Conservation (phyloP, 2,797 vertebrate species). For the Tachyglossus aculeatus region DNA sequence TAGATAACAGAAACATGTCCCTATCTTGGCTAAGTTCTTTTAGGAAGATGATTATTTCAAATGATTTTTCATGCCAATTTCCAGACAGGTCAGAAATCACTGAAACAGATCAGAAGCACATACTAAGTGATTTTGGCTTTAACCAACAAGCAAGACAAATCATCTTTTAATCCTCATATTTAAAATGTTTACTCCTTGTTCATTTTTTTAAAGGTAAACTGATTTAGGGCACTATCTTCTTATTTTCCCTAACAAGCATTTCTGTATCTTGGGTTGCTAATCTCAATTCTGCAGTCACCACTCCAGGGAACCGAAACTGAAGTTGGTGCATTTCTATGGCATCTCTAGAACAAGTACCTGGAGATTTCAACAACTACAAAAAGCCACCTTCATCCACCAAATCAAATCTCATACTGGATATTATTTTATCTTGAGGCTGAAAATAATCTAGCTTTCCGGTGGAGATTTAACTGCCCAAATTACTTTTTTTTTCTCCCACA, state of each 20-base stretch:
- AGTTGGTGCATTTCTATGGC: too few species aligned
- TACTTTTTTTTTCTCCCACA: too few species aligned
- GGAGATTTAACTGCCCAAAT: too few species aligned
- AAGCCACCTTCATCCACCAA: too few species aligned
- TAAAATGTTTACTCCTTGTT: not conserved
- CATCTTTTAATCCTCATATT: conserved; percentile 7
- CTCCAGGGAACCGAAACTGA: too few species aligned
- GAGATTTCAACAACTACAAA: too few species aligned
- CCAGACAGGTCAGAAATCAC: not conserved
- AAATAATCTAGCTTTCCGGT: too few species aligned
- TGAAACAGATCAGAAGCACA: not conserved
- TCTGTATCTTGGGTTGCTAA: too few species aligned
- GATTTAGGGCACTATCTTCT: not conserved
- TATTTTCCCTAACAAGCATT: not conserved
- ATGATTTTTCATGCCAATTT: not conserved
- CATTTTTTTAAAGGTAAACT: not conserved
- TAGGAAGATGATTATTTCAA: conserved; percentile 2
- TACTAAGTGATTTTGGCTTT: not conserved
- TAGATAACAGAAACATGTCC: not conserved
- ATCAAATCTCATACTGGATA: too few species aligned
- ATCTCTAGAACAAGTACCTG: too few species aligned
- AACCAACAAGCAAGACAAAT: not conserved
- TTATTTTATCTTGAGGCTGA: too few species aligned
- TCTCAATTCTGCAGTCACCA: too few species aligned
- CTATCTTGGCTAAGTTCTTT: not conserved